Conservation (phyloP, 2,113 vertebrate genomes). For the Clarias batrachus region DNA sequence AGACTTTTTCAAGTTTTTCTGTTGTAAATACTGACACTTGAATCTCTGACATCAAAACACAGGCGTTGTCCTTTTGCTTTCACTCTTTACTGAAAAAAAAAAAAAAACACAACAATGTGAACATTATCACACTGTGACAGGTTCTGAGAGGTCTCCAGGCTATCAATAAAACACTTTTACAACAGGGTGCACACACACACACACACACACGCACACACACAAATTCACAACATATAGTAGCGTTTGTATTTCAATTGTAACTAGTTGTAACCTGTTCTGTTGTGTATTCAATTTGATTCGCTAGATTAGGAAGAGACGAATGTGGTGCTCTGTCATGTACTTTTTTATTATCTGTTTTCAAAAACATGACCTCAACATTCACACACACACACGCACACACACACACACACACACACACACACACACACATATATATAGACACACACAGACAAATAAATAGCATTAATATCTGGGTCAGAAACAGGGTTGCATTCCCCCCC, state of each 20-base stretch:
- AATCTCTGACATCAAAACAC: not conserved
- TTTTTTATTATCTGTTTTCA: slow-evolving; percentile 65
- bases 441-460: not conserved
- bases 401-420: not conserved
- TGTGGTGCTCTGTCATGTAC: slow-evolving; percentile 53
- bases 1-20: slow-evolving; percentile 3
- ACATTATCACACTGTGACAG: slow-evolving; percentile 46
- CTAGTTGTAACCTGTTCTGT: slow-evolving; percentile 36
- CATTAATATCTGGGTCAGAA: slow-evolving; percentile 7
- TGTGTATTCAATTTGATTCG: slow-evolving; percentile 23
- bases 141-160: slow-evolving; percentile 61
- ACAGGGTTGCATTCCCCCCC: slow-evolving; percentile 26
- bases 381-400: not conserved
- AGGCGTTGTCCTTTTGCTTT: not conserved
- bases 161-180: slow-evolving; percentile 58
- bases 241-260: slow-evolving; percentile 53
- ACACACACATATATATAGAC: not conserved
- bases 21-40: slow-evolving; percentile 6
- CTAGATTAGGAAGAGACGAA: slow-evolving; percentile 40
- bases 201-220: slow-evolving; percentile 57
- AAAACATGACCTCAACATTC: not conserved
- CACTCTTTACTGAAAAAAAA: not conserved
- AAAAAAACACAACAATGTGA: slow-evolving; percentile 7
- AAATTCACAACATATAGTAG: slow-evolving; percentile 41
- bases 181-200: slow-evolving; percentile 70